A percentile compares a stretch with the other conserved stretches of the same genome.
phyloP scores from a whole-genome alignment of 2,113 vertebrate species.

The Ictidomys tridecemlineatus region DNA sequence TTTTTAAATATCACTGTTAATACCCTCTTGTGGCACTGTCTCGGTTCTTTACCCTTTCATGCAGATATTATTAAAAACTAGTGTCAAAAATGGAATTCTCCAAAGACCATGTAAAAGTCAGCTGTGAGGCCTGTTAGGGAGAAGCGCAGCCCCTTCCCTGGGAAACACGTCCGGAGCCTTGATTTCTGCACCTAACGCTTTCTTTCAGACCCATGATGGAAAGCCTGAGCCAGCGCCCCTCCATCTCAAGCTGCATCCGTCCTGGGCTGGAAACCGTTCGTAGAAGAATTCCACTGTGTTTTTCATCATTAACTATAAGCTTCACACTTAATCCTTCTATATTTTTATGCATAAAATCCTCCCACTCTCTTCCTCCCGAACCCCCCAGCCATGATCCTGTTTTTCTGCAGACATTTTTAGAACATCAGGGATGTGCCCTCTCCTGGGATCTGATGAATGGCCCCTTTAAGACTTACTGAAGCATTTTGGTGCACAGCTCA shows the following conservation, averaged over 20 bases:
- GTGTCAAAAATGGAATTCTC: slow-evolving; percentile 80
- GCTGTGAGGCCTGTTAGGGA: background rate
- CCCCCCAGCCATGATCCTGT: background rate
- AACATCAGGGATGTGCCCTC: background rate
- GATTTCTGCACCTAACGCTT: background rate
- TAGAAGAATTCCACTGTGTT: background rate
- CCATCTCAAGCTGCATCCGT: fast-evolving
- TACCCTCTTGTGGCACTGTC: slow-evolving; percentile 63
- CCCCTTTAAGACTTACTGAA: background rate
- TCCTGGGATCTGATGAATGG: background rate
- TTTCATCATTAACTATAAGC: background rate
- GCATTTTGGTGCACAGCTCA: background rate
- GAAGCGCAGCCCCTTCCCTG: background rate
- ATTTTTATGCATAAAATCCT: background rate
- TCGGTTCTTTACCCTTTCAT: slow-evolving; percentile 81
- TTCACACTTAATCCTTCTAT: background rate
- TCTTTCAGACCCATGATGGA: background rate
- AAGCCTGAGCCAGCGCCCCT: background rate
- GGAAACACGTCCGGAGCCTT: background rate
- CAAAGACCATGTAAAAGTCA: slow-evolving; percentile 78
- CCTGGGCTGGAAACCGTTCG: background rate
- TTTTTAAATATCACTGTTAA: slow-evolving; percentile 81
- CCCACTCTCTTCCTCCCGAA: background rate
- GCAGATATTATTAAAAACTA: slow-evolving; percentile 83
- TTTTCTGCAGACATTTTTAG: background rate